Evolutionary conservation across 2,113 vertebrate species (phyloP), one percentile per base, ranked within the genome.

Genomic region (Turdus rufiventris): DNA sequence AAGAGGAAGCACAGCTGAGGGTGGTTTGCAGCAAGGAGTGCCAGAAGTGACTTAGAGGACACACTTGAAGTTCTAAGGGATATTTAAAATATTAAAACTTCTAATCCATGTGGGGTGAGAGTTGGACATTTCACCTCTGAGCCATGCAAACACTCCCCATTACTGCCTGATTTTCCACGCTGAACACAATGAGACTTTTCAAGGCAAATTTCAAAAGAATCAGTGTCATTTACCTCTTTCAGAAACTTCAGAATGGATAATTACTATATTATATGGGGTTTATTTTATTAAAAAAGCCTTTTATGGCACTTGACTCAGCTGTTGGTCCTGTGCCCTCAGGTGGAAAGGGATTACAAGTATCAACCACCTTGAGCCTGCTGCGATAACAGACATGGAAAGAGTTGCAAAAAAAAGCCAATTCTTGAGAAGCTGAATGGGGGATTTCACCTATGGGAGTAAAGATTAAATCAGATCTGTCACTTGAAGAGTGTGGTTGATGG

Each of bases 401-500:
- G 28, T 5, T 67, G 28, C 34, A 83, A 40, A 79, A 71, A 71
- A 95, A 75, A 85, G 36, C 18, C 66, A 93, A 2, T 71, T 88
- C 48, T n/a, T n/a, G 61, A 85, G 40, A 31, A 74, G 61, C 1
- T 92, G 78, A 88, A 85, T 67, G 54, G 70, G 57, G 57, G 12
- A 72, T 92, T 93, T 95, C 82, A 68, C 88, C 58, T 29, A 2
- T 43, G 58, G 66, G 71, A 90, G 40, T 43, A 51, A 48, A 92
- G 94, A 85, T 94, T 85, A 94, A 90, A 95, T 79, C 74, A 68
- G n/a, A 20, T 90, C 82, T 85, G 53, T 75, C 66, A 47, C 47
- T 88, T 79, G 75, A 82, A 72, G 88, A 92, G 48, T 21, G 58
- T 15, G 14, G 75, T 78, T 92, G 78, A 94, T 68, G 71, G 74